phyloP scores from a whole-genome alignment of 2,797 vertebrate genomes.

The Leptodactylus fallax region DNA sequence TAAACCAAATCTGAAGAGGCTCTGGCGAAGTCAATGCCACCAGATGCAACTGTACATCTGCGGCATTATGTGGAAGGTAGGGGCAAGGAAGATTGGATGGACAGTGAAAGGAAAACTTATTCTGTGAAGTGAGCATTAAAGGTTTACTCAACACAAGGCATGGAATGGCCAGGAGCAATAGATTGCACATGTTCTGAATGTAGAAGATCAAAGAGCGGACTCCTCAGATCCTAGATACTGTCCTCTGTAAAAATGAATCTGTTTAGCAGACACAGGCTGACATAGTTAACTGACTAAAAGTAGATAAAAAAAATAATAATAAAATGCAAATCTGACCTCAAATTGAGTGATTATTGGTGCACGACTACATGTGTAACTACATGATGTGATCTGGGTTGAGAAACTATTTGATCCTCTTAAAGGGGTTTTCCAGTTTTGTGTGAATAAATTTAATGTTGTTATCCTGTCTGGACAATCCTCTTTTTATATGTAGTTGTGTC shows the following conservation, averaged over 20 bases:
- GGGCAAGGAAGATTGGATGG: background rate
- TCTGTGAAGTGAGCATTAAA: constrained; percentile 17
- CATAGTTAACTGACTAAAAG: background rate
- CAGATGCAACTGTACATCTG: constrained; percentile 39
- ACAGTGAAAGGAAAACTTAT: background rate
- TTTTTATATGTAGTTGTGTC: too few species aligned
- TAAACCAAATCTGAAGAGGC: constrained; percentile 6
- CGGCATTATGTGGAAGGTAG: constrained; percentile 6
- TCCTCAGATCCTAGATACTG: constrained; percentile 67
- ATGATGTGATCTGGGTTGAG: background rate
- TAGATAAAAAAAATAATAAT: background rate
- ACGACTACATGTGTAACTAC: background rate
- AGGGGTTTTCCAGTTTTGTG: background rate
- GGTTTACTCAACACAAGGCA: background rate
- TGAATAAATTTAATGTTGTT: background rate
- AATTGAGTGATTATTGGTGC: background rate
- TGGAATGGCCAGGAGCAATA: constrained; percentile 10
- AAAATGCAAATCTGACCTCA: background rate
- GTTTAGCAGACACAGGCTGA: constrained; percentile 72
- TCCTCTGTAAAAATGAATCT: constrained; percentile 69
- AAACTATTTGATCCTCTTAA: background rate
- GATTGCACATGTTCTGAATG: constrained; percentile 38
- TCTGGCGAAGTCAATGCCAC: background rate
- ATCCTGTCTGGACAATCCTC: too few species aligned
- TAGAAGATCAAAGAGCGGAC: constrained; percentile 70